Evolutionary conservation across 1,140 invertebrate genomes (phyloP), one percentile per base, ranked within the genome.

Genomic region (Drosophila lowei): DNA sequence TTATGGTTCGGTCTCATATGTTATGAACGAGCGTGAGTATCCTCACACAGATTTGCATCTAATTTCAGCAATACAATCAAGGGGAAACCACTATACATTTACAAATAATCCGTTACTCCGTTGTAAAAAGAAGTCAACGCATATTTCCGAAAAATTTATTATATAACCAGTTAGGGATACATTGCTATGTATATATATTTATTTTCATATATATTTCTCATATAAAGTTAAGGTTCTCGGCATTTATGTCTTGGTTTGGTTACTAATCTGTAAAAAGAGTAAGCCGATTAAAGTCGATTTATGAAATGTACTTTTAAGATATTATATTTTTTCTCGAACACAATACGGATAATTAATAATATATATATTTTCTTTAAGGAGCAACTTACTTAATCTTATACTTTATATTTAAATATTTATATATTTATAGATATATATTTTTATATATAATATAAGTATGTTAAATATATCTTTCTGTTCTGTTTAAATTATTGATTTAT

Each of bases 261-360:
- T 62, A 62, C 59, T 47, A 48, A 70, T 79, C 46, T 56, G 49
- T 65, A 63, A 64, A 66, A 68, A 62, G 63, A 64, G 50, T 61
- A 65, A 68, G 78, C 48, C 78, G 56, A 73, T 64, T 46, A 47
- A 76, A 68, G 52, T 65, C 58, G 13, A 61, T 68, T 73, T 81
- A 74, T 77, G 79, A 81, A 77, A 81, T 77, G 67, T 68, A 68
- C 42, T 63, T 72, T 64, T 64, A 78, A 77, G 73, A 81, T 84
- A 84, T 65, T 65, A 58, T 83, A 79, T 46, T 72, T 83, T 72
- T 48, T 77, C 52, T 62, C 79, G 80, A 84, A 84, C 80, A 84
- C 80, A 84, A 84, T 84, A 74, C 61, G 80, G 80, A 84, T 79
- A 84, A 76, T 72, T 68, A 72, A 54, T 84, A 84, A 67, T 67